These are phyloP conservation scores for Eulacestoma nigropectus DNA, from an alignment of 2,113 vertebrate species.

Conservation along the genomic window DNA sequence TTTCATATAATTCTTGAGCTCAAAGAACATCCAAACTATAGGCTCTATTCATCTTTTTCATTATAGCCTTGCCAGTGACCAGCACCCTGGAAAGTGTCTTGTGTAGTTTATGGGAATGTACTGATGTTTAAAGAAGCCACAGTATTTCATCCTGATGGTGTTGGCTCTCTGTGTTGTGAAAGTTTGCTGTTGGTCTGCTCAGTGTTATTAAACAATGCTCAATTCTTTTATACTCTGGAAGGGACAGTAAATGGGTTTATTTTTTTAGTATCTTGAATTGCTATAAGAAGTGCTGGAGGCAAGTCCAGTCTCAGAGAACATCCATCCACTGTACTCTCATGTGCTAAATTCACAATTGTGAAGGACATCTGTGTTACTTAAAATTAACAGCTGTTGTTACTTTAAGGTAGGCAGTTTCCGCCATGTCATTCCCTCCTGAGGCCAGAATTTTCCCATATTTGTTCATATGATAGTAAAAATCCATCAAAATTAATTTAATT, in stretches of 20 bases:
- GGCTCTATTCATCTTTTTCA: not conserved
- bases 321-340: not conserved
- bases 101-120: not conserved
- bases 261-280: not conserved
- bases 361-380: not conserved
- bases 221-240: not conserved
- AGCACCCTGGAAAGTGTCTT: not conserved
- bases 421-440: not conserved
- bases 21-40: not conserved
- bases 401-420: not conserved
- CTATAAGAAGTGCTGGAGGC: not conserved
- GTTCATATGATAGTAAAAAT: not conserved
- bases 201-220: not conserved
- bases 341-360: not conserved
- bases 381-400: not conserved
- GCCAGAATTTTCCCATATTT: not conserved
- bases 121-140: not conserved
- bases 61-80: not conserved
- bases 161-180: not conserved
- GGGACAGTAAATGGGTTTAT: not conserved
- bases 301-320: not conserved
- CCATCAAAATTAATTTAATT: not conserved
- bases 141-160: not conserved
- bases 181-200: not conserved
- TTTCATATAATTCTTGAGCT: not conserved